Conservation (phyloP, 2,888 invertebrate genomes). For the Ophion slaviceki region DNA sequence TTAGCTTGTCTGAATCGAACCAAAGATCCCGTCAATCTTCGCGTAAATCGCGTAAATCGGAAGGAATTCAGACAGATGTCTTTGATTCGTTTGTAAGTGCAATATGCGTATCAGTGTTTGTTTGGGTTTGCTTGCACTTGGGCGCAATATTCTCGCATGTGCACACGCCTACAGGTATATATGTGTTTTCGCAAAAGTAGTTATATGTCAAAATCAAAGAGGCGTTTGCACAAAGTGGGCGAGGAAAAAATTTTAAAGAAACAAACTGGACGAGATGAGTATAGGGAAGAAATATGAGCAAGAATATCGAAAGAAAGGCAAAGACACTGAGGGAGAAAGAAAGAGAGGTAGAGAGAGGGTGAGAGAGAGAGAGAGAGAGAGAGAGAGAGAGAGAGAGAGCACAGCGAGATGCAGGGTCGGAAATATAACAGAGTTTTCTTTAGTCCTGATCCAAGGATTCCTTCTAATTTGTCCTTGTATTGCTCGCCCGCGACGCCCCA, state of each 20-base stretch:
- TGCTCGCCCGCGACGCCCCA: conserved; percentile 53
- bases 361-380: not conserved
- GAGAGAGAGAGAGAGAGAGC: not conserved
- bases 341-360: not conserved
- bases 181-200: too few relatives aligned
- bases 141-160: too few relatives aligned
- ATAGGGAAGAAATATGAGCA: conserved; percentile 27
- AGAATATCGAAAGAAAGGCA: conserved; percentile 27
- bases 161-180: too few relatives aligned
- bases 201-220: not conserved
- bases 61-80: not conserved
- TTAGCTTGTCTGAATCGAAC: conserved; percentile 25
- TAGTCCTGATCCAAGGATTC: conserved; percentile 75
- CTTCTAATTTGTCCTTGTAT: conserved; percentile 79
- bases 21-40: conserved; percentile 6
- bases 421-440: conserved; percentile 78
- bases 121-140: too few relatives aligned
- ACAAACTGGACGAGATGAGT: conserved; percentile 15
- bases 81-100: not conserved
- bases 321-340: not conserved
- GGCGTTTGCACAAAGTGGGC: not conserved
- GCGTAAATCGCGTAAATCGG: not conserved
- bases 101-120: too few relatives aligned
- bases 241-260: conserved; percentile 19
- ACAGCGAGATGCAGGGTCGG: conserved; percentile 57